phyloP scores from a whole-genome alignment of 2,113 vertebrate genomes.

The Cochlearius cochlearius region DNA sequence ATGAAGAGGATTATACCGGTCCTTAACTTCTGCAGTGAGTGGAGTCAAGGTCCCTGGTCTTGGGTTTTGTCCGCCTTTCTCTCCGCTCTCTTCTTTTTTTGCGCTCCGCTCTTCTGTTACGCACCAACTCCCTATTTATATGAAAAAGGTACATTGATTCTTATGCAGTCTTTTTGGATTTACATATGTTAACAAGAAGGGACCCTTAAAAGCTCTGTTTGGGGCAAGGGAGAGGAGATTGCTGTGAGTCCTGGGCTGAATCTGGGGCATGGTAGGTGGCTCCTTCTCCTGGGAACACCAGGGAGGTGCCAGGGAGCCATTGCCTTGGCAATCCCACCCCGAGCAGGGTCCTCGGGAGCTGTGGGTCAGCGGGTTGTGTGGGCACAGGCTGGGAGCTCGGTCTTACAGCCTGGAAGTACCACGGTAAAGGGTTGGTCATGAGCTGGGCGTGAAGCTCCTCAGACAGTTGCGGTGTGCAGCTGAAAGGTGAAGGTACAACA shows the following conservation, averaged over 20 bases:
- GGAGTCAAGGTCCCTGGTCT: background rate
- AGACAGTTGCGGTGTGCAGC: background rate
- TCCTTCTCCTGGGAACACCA: background rate
- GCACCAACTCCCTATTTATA: background rate
- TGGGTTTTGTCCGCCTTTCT: background rate
- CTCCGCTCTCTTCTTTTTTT: background rate
- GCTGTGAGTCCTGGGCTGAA: background rate
- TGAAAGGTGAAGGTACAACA: background rate
- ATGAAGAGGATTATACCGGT: background rate
- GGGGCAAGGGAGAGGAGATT: background rate
- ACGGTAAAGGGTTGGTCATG: fast-evolving
- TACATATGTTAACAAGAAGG: background rate
- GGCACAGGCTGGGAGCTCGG: background rate
- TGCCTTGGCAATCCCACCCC: background rate
- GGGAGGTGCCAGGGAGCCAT: background rate
- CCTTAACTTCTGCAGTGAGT: background rate
- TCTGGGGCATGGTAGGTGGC: background rate
- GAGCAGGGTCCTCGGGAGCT: background rate
- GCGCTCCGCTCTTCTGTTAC: background rate
- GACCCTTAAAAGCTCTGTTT: background rate
- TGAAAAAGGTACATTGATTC: background rate
- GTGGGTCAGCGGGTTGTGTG: fast-evolving
- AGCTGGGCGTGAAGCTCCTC: background rate
- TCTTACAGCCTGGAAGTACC: background rate
- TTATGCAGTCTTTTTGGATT: background rate